Evolutionary conservation across 2,888 invertebrate species (phyloP).

Genomic region (Cacoxenus indagator): DNA sequence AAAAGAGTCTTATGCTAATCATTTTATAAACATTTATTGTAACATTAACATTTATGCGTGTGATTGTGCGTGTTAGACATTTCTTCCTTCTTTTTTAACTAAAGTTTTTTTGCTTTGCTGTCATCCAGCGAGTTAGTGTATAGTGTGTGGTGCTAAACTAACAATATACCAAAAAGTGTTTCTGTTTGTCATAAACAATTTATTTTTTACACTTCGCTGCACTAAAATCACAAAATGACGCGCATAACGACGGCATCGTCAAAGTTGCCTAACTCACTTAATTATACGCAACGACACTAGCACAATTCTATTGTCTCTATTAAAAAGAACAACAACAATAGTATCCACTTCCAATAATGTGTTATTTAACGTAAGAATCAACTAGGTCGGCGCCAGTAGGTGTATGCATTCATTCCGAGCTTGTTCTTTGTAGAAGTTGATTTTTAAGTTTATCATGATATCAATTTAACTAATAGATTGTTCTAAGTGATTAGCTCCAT

Average conservation of each 20-base stretch:
- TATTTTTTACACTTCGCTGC: conserved; percentile 54
- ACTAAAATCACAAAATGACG: conserved; percentile 48
- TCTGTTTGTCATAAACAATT: conserved; percentile 34
- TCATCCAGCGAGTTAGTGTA: conserved; percentile 19
- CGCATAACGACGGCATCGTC: conserved; percentile 34
- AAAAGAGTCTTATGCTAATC: neutral
- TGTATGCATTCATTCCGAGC: no score
- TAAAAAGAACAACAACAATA: neutral
- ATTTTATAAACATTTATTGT: neutral
- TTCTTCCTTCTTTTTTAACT: neutral
- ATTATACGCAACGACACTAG: conserved; percentile 23
- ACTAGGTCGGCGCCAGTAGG: no score
- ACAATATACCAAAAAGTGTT: conserved; percentile 2
- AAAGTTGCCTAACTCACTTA: conserved; percentile 41
- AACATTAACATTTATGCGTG: neutral
- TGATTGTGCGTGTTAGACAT: neutral
- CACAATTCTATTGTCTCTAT: neutral
- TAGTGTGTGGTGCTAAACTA: conserved; percentile 10
- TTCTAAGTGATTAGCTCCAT: no score
- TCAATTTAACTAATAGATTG: no score
- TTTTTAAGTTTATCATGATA: no score
- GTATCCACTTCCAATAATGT: neutral
- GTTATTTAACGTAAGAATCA: neutral
- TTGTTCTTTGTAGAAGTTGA: no score
- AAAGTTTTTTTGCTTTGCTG: neutral